Percentiles rank a stretch among this genome's conserved stretches.
phyloP scores from a whole-genome alignment of 2,888 invertebrate genomes.

The Tanytarsus gracilentus region DNA sequence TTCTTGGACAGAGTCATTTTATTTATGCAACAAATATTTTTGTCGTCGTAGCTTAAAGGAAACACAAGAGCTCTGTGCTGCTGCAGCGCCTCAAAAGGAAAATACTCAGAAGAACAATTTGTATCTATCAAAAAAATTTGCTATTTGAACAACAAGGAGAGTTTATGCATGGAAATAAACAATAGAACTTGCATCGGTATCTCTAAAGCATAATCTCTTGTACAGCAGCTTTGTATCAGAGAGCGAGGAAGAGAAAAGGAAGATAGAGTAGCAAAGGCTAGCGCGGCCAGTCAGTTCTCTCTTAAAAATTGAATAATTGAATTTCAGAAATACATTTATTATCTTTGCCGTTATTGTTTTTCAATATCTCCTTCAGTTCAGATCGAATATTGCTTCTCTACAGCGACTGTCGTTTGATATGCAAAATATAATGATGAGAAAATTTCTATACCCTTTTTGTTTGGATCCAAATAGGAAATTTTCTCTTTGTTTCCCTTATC shows the following conservation, averaged over 20 bases:
- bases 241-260: too few species aligned
- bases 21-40: too few species aligned
- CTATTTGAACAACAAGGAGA: background rate
- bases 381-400: background rate
- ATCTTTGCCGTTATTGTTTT: constrained; percentile 18
- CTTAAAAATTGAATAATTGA: constrained; percentile 22
- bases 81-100: constrained; percentile 18
- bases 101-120: constrained; percentile 17
- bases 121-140: constrained; percentile 26
- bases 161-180: background rate
- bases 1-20: background rate
- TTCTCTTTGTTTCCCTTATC: too few species aligned
- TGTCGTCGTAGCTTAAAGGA: constrained; percentile 17
- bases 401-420: constrained; percentile 17
- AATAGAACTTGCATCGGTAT: too few species aligned
- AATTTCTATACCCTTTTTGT: too few species aligned
- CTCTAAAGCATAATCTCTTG: too few species aligned
- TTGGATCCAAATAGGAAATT: too few species aligned
- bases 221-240: too few species aligned
- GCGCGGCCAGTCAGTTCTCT: background rate
- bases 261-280: too few species aligned
- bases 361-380: constrained; percentile 1
- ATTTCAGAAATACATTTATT: constrained; percentile 14
- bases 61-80: too few species aligned
- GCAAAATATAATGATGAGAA: too few species aligned